Evolutionary conservation across 2,888 invertebrate species (phyloP), one percentile per base, ranked within the genome.

Genomic region (Hemithea aestivaria): DNA sequence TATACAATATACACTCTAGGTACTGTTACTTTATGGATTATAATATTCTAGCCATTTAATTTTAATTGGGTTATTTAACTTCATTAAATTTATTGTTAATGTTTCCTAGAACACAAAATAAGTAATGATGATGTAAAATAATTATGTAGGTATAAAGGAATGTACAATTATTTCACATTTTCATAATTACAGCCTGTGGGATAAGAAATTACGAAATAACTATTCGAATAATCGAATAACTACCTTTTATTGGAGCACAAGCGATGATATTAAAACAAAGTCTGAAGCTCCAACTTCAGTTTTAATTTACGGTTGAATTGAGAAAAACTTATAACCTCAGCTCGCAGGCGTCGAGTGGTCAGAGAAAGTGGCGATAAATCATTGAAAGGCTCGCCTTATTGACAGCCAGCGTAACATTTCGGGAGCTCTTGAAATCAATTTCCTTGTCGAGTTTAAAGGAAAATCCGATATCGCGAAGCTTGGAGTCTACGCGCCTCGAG

Each of bases 341-440:
- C 51, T 50, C 53, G 42, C 60, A 54, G 52, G 53, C 40, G 49
- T 47, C 10, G 55, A 52, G 40, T 43, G 57, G 59, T 59, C 53
- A 61, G 48, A 51, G 58, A 49, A 56, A 60, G 46, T 44, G 49
- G 55, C 59, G 56, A 69, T 73, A 67, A 72, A 73, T 73, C 68
- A 69, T 61, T 58, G 57, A 62, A 63, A 56, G 47, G 51, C 58
- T 54, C 57, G 50, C 56, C 57, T 60, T 68, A 70, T 66, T 72
- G 78, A 73, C 70, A 72, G 66, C 58, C 55, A 50, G 54, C 61
- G 61, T 66, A 55, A 69, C 66, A 66, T 73, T 76, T 69, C 55
- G 53, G 58, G 62, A 69, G 66, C 67, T 75, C 66, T 62, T 66
- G 68, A 74, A 81, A 79, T 77, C 79, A 76, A 82, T 82, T 82